These are phyloP conservation scores for Meloidogyne hapla DNA, from an alignment of 1,140 invertebrate species.

Conservation along the genomic window DNA sequence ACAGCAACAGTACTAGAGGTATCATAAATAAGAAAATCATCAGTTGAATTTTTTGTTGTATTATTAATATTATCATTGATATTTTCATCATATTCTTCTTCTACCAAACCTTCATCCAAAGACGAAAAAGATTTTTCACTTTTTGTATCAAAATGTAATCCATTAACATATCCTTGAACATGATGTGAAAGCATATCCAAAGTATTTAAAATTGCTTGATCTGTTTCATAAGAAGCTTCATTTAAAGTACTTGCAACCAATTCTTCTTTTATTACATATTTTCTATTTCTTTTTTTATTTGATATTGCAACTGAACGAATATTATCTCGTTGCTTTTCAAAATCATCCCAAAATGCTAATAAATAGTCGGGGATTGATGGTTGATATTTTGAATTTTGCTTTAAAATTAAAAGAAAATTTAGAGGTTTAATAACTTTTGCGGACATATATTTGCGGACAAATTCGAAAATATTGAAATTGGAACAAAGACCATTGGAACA, in stretches of 20 bases:
- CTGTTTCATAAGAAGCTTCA: neutral
- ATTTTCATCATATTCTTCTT: neutral
- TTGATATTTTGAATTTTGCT: neutral
- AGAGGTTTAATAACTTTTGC: too few relatives aligned
- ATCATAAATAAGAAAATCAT: too few relatives aligned
- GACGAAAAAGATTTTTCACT: neutral
- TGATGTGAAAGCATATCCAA: neutral
- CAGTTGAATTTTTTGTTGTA: too few relatives aligned
- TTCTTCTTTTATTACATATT: constrained; percentile 12
- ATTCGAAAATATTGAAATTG: too few relatives aligned
- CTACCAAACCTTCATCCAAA: neutral
- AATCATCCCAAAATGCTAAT: constrained; percentile 2
- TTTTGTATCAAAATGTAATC: neutral
- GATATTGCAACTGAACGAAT: neutral
- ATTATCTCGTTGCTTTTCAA: neutral
- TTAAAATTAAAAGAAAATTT: too few relatives aligned
- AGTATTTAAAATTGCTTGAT: neutral
- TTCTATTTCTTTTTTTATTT: neutral
- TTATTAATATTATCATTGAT: neutral
- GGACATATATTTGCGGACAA: too few relatives aligned
- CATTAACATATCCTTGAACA: constrained; percentile 6
- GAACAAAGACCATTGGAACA: too few relatives aligned
- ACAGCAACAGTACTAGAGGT: too few relatives aligned
- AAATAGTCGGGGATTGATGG: neutral
- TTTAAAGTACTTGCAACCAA: constrained; percentile 1